Evolutionary conservation across 2,888 invertebrate species (phyloP), one percentile per base, ranked within the genome.

Genomic region (Octodonta nipae): DNA sequence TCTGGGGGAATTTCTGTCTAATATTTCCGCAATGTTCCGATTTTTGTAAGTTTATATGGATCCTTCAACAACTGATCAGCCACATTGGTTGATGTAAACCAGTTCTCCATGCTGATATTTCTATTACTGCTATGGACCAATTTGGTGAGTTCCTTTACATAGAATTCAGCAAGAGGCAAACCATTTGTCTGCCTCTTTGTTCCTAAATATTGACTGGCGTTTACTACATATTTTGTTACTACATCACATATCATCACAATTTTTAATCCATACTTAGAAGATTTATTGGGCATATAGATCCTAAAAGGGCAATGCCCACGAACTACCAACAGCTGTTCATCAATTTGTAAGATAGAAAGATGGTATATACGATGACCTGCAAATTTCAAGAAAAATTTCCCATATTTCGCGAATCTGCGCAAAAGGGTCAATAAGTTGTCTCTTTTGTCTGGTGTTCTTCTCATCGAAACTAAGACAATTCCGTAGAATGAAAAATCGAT

Each of bases 1-100:
- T n/a, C n/a, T n/a, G n/a, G n/a, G n/a, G n/a, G 37, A 12, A 57
- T 57, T 33, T 56, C 52, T 20, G 43, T 31, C 40, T 55, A 54
- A 41, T 53, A 54, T 31, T 45, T 42, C 30, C 51, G 28, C 27
- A 53, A 24, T 20, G 54, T 56, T 14, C 51, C 51, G 10, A 53
- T 41, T 10, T 52, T 26, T n/a, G 49, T 52, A 26, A 52, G 34
- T 35, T 50, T 51, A 33, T 54, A 54, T 14, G 50, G 51, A 30
- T 44, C 33, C 34, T 43, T 31, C 17, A 50, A 38, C 26, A 55
- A 30, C 7, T 36, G 28, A 33, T 50, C 46, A 5, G 46, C 51
- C n/a, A 55, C 30, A 5, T 45, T 38, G 11, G 54, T 41, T n/a
- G 49, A 52, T 10, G 52, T 51, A 32, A 54, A 56, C 54, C 51